A percentile compares a stretch with the other conserved stretches of the same genome.
Conservation (phyloP, 30 jellyfish, hydroid and myxozoan genomes). For the Turritopsis dohrnii region DNA sequence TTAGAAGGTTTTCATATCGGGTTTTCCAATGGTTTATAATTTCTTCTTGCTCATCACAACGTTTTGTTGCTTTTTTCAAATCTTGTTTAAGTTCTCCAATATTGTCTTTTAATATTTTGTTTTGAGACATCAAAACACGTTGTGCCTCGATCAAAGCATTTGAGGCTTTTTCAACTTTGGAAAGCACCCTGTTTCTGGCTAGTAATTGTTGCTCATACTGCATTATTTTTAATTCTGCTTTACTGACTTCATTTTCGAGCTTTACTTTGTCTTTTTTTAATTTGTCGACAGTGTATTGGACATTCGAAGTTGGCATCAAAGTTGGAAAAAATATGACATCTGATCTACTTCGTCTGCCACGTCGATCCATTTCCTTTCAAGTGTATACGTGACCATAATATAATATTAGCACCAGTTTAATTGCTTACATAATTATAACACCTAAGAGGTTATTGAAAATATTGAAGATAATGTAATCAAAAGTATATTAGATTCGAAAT, state of each 20-base stretch:
- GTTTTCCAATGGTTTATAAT: not conserved
- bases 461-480: not conserved
- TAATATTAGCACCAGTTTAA: not conserved
- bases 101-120: not conserved
- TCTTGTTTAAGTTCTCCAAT: not conserved
- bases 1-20: not conserved
- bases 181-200: not conserved
- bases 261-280: not conserved
- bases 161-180: not conserved
- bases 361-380: not conserved
- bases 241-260: not conserved
- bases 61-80: not conserved
- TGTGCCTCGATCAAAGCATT: not conserved
- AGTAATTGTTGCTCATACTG: not conserved
- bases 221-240: not conserved
- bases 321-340: not conserved
- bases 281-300: not conserved
- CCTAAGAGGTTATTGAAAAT: not conserved
- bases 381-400: not conserved
- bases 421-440: not conserved
- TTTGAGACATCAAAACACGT: not conserved
- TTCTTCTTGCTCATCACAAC: not conserved
- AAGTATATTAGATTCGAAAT: too few species aligned
- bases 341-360: not conserved
- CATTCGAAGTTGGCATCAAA: not conserved